Percentiles rank a stretch among this genome's conserved stretches.
Evolutionary conservation across 2,113 vertebrate genomes (phyloP).

Genomic region (Heliornis fulica): DNA sequence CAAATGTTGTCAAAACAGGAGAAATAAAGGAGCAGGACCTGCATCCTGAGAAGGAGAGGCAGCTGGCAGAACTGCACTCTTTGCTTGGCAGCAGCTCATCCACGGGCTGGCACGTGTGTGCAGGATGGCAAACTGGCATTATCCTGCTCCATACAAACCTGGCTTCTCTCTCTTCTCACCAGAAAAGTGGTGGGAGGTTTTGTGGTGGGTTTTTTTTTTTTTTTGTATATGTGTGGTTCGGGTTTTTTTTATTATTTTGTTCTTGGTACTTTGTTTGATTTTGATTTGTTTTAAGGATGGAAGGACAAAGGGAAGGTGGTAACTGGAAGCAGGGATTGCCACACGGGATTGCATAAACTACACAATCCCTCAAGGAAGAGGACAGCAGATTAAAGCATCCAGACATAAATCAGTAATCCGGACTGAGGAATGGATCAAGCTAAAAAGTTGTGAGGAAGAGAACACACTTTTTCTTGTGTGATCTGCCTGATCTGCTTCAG

Average conservation of each 20-base stretch:
- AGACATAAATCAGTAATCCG: not conserved
- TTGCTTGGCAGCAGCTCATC: not conserved
- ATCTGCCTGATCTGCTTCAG: not conserved
- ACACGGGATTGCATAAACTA: not conserved
- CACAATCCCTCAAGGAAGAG: rapidly evolving
- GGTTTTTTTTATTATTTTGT: no score
- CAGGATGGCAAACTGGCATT: not conserved
- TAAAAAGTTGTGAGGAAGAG: rapidly evolving
- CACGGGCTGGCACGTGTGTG: rapidly evolving
- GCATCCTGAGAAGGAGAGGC: not conserved
- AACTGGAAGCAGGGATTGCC: not conserved
- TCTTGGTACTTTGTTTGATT: no score
- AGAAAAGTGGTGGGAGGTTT: not conserved
- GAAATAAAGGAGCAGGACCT: rapidly evolving
- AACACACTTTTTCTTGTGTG: rapidly evolving
- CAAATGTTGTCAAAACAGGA: not conserved
- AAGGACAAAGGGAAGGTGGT: not conserved
- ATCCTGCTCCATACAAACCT: not conserved
- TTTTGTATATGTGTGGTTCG: no score
- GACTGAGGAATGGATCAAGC: not conserved
- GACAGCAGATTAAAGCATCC: not conserved
- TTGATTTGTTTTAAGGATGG: no score
- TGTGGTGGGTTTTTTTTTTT: not conserved
- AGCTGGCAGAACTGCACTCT: rapidly evolving
- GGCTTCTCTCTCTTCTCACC: not conserved